Base-by-base conservation (phyloP, 2,888 invertebrate species). In the Stenurella melanura region DNA sequence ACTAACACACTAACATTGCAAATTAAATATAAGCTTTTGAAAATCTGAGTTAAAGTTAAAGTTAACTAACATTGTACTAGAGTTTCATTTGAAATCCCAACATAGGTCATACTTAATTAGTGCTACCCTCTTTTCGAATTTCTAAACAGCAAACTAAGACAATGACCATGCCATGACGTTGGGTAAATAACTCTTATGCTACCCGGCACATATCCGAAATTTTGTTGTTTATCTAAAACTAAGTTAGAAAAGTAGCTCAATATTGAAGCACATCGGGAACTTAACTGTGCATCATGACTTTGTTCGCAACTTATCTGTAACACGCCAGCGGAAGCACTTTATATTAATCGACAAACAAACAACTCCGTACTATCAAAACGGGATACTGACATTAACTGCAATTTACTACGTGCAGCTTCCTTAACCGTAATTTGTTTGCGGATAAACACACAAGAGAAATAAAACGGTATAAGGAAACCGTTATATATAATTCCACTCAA, bases 401-500 rank as follows among this genome's bases (percentile, higher is more conserved):
- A 73, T 78, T 78, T 78, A 75, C 73, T 79, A 79, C 76, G 78
- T 74, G 78, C 72, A 72, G 73, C 76, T 76, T 73, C 61, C 70
- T 77, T 73, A 74, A 76, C 71, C 66, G 57, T 70, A 73, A 74
- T 78, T 74, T 76, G 76, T 76, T 78, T 79, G 76, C 70, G 54
- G 50, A 66, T 73, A 77, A 77, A 76, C 75, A 76, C 34, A 18
- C 34, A 74, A 68, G 73, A 72, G 69, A 75, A 72, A 79, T 73
- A 74, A 79, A 79, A 77, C 72, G 17, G 11, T 58, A 58, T 19
- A 64, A 64, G 42, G 64, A 64, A 64, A 42, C 34, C 2, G 42
- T 64, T 42, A 64, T 42, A 42, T 11, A 64, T 38, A 18, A 42
- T 19, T 3, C n/a, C 64, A 17, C 42, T 64, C 42, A 38, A 64